A percentile compares a stretch with the other conserved stretches of the same genome.
Conservation (phyloP, 1,140 invertebrate genomes). For the Chelonus insularis region DNA sequence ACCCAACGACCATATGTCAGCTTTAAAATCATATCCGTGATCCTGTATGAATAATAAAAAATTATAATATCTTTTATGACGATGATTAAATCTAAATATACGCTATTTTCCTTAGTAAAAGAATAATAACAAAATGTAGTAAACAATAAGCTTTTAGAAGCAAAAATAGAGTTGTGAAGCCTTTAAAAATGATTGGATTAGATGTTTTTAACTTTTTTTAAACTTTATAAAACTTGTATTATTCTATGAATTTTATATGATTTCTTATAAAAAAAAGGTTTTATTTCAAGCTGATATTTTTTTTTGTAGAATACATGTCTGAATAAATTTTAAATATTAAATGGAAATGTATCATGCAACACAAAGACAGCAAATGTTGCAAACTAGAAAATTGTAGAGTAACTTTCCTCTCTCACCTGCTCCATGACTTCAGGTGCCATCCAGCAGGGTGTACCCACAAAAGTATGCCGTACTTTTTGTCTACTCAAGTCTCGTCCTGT, state of each 20-base stretch:
- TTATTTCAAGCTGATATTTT: too few relatives aligned
- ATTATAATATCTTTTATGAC: constrained; percentile 37
- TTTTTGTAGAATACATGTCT: too few relatives aligned
- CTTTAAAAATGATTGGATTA: too few relatives aligned
- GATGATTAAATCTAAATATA: neutral
- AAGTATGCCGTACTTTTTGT: constrained; percentile 94
- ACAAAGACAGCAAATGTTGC: constrained; percentile 44
- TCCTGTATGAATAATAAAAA: constrained; percentile 66
- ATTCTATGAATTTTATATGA: too few relatives aligned
- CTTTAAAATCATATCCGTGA: constrained; percentile 98
- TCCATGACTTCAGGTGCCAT: constrained; percentile 99
- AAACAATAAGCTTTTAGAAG: too few relatives aligned
- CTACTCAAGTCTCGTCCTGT: constrained; percentile 88
- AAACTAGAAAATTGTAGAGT: constrained; percentile 60
- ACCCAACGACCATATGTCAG: constrained; percentile 99
- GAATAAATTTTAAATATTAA: too few relatives aligned
- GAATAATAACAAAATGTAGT: neutral
- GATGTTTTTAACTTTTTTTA: too few relatives aligned
- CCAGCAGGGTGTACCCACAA: constrained; percentile 98
- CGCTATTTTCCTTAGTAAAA: neutral
- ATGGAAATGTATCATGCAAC: too few relatives aligned
- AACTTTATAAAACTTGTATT: too few relatives aligned
- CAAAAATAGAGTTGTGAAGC: too few relatives aligned
- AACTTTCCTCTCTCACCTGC: constrained; percentile 73
- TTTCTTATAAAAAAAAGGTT: too few relatives aligned